phyloP scores from a whole-genome alignment of 2,888 invertebrate species.

The Epicampocera succincta region DNA sequence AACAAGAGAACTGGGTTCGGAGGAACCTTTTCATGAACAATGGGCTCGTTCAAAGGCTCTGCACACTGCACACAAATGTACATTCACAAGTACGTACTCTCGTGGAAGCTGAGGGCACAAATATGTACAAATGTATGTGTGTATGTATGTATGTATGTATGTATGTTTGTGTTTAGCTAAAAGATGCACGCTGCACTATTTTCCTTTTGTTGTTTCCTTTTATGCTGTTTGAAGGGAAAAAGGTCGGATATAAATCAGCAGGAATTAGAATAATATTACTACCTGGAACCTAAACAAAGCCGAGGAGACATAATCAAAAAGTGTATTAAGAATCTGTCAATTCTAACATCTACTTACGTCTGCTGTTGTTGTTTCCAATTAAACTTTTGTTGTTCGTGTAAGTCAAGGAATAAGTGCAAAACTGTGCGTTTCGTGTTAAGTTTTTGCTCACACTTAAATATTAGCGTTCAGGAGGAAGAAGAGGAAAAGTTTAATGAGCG shows the following conservation, averaged over 20 bases:
- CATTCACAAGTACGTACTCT: neutral
- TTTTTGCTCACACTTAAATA: no score
- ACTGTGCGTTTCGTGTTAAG: no score
- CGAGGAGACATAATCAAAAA: constrained; percentile 12
- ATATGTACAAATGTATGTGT: no score
- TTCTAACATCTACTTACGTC: neutral
- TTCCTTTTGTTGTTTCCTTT: neutral
- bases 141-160: no score
- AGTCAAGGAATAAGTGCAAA: no score
- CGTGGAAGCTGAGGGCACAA: neutral
- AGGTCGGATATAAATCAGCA: constrained; percentile 63
- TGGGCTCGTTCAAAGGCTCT: constrained; percentile 2
- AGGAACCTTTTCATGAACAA: neutral
- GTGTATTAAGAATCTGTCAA: constrained; percentile 24
- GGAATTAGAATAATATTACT: constrained; percentile 59
- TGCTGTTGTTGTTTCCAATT: no score
- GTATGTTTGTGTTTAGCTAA: neutral
- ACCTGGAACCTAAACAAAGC: constrained; percentile 51
- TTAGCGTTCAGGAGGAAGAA: no score
- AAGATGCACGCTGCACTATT: constrained; percentile 12
- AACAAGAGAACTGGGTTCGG: constrained; percentile 4
- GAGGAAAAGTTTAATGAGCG: no score
- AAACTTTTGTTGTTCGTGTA: no score
- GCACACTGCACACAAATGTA: neutral
- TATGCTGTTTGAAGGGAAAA: constrained; percentile 2